A percentile compares a stretch with the other conserved stretches of the same genome.
These are phyloP conservation scores for Cliona cf. orientalis DNA, from an alignment of 37 sponge, comb jelly and placozoan genomes.

Conservation along the genomic window DNA sequence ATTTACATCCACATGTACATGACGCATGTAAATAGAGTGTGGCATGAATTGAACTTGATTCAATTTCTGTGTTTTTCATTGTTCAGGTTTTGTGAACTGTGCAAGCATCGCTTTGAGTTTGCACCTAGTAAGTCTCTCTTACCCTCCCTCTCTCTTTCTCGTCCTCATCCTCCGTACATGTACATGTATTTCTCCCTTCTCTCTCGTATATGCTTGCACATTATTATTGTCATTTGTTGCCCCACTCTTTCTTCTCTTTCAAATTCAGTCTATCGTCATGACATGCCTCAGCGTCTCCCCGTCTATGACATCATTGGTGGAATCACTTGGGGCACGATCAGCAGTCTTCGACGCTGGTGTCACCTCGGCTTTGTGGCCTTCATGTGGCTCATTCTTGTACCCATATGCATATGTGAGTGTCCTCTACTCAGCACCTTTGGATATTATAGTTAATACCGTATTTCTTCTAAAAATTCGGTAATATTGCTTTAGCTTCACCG, in stretches of 20 bases:
- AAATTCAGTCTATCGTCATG: conserved; percentile 87
- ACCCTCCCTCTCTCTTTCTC: neutral
- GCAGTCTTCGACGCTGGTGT: conserved; percentile 69
- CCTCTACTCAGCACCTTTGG: neutral
- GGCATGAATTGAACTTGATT: neutral
- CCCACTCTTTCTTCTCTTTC: neutral
- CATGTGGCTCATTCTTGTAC: conserved; percentile 89
- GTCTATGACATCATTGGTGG: conserved; percentile 63
- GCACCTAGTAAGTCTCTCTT: conserved; percentile 72
- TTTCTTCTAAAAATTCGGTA: no score
- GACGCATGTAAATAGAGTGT: neutral
- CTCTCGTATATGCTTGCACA: neutral
- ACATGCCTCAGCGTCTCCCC: conserved; percentile 80
- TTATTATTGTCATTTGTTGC: no score
- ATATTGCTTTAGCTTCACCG: no score
- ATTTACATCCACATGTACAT: neutral
- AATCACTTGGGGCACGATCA: conserved; percentile 32
- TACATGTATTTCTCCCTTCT: neutral
- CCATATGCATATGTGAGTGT: conserved; percentile 79
- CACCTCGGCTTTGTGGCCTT: conserved; percentile 87
- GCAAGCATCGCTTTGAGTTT: conserved; percentile 88
- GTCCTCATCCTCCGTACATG: neutral
- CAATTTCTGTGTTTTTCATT: neutral
- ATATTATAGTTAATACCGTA: neutral
- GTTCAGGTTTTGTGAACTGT: conserved; percentile 93